Evolutionary conservation across 2,797 vertebrate species (phyloP).

Genomic region (Bufotes viridis): DNA sequence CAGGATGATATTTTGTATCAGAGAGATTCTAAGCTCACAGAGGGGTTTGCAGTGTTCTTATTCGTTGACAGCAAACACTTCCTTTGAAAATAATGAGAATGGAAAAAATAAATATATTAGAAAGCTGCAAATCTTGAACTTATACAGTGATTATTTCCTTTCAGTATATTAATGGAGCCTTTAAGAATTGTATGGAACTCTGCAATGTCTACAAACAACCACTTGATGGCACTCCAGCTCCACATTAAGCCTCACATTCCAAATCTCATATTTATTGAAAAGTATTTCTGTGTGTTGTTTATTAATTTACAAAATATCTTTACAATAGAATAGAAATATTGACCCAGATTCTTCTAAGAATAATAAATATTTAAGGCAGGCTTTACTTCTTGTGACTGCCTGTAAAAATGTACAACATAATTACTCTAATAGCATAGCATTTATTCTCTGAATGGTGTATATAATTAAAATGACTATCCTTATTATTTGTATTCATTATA

Average conservation of each 20-base stretch:
- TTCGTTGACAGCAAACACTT: no score
- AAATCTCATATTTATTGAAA: not conserved
- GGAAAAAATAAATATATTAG: no score
- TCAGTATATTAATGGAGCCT: not conserved
- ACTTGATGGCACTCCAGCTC: constrained; percentile 40
- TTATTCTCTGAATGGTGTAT: no score
- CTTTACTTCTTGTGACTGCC: not conserved
- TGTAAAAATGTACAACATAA: not conserved
- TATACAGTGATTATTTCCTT: not conserved
- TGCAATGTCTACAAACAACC: constrained; percentile 11
- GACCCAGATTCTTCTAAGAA: constrained; percentile 8
- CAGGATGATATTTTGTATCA: no score
- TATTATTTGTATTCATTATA: no score
- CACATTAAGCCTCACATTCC: not conserved
- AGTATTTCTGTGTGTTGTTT: not conserved
- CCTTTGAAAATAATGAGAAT: no score
- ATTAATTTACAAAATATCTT: constrained; percentile 30
- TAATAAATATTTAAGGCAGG: constrained; percentile 30
- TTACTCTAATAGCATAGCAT: not conserved
- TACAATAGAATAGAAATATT: constrained; percentile 39
- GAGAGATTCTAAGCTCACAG: no score
- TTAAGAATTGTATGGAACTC: no score
- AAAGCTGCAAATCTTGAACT: no score
- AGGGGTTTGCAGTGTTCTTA: no score
- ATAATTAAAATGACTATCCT: no score